Base-by-base conservation (phyloP, 2,797 vertebrate species). In the Triplophysa yarkandensis region DNA sequence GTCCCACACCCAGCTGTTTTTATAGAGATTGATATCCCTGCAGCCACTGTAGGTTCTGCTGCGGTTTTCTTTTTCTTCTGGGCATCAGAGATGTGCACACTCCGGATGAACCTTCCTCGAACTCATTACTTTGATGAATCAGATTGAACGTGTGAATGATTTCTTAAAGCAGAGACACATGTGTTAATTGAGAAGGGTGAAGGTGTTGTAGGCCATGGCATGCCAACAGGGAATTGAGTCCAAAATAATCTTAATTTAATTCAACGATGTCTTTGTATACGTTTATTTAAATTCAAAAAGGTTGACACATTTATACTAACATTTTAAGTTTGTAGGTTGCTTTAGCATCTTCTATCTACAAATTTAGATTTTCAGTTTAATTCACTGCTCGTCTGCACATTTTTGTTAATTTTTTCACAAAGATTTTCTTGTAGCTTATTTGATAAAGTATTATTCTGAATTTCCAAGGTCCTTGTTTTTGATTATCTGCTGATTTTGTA, bases 71-170 rank as follows among this genome's bases (percentile, higher is more conserved):
- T 85, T 83, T 58, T 60, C 80, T 50, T 77, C 78, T 63, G 16
- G 60, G 46, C 76, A 83, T 48, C 48, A n/a, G 54, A 71, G 48
- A 71, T 68, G 50, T 58, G 71, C 67, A 58, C 32, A 54, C 63
- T 81, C 62, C 72, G 80, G 81, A 77, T 90, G 90, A 92, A 92
- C 91, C 88, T 83, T 90, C 72, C 64, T 81, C 89, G 88, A 91
- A 91, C 89, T 86, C 87, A 66, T 80, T 79, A 63, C 81, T 85
- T 88, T 88, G 87, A 90, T 91, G 87, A 87, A 89, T 89, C 88
- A 86, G 83, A 81, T 80, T 84, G 84, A 88, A 86, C 86, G 87
- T 88, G 87, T 90, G 86, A 90, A 89, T 87, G 87, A 91, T 90
- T 89, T 88, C 84, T 88, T 90, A 79, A 78, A 74, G 43, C 13